Base-by-base conservation (phyloP, 2,113 vertebrate species). In the Ochotona princeps region DNA sequence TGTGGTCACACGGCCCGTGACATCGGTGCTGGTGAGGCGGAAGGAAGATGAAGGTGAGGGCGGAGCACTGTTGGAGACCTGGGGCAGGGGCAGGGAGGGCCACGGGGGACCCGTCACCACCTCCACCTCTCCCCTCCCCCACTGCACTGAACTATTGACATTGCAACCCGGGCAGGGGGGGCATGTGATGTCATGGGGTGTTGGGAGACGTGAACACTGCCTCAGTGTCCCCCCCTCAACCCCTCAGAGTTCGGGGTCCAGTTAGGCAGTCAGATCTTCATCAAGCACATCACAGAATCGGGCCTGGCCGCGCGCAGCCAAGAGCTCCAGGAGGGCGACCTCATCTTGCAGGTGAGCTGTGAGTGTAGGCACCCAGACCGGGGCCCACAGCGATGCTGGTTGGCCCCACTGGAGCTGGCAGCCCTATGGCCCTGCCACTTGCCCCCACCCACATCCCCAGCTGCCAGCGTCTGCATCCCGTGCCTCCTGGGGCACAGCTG, bases 241-340 rank as follows among this genome's bases (percentile, higher is more conserved):
- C 28, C n/a, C 32, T 8, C 97, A 99, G 99, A 99, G 94, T 99
- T 99, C 0, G 99, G 99, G n/a, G 91, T 99, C 96, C 99, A 99
- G 96, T 97, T 99, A 78, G 99, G 99, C 11, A 99, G 99, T 97
- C 99, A 99, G 98, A 99, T 99, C 94, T 99, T 99, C 96, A 99
- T 99, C 97, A 99, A 99, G 92, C 99, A 99, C 97, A 99, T 99
- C 97, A 98, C 99, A 0, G 98, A 99, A 11, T 99, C 98, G 0
- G 99, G 99, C 54, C 95, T 99, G 92, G 99, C 99, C 0, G 98
- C 99, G 0, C 98, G 97, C 95, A 98, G 98, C 76, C 97, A 96
- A 0, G 98, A 98, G 0, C 97, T 99, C 81, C 99, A 98, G 89
- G 99, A 99, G 72, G 99, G 99, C 70, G 99, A 99, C 96, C 99